These are phyloP conservation scores for Paramormyrops kingsleyae DNA, from an alignment of 2,113 vertebrate genomes.

Conservation along the genomic window DNA sequence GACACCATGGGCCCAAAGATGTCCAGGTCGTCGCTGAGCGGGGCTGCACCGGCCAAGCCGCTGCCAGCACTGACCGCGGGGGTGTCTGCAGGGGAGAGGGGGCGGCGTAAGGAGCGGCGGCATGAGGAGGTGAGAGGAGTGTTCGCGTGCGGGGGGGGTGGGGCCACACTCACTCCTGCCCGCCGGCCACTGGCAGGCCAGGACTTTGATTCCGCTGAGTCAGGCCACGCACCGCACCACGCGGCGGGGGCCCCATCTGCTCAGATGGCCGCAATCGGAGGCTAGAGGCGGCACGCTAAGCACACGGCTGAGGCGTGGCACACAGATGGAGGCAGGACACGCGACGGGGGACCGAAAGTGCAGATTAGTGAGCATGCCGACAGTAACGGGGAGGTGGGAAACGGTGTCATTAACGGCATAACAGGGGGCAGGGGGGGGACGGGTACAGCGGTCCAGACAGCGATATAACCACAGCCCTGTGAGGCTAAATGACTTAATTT, in stretches of 20 bases:
- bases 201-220: neutral
- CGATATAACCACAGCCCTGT: neutral
- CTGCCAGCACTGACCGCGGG: constrained; percentile 58
- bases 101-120: neutral
- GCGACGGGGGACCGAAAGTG: neutral
- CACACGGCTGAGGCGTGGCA: neutral
- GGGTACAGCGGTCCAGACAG: too few relatives aligned
- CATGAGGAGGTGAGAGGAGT: neutral
- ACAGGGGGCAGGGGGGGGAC: neutral
- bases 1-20: constrained; percentile 82
- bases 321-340: neutral
- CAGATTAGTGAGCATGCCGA: neutral
- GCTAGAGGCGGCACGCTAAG: neutral
- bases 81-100: constrained; percentile 50
- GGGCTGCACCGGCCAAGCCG: constrained; percentile 43
- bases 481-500: neutral
- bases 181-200: neutral
- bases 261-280: neutral
- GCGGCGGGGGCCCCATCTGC: neutral
- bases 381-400: neutral
- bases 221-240: neutral
- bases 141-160: neutral
- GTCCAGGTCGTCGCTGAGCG: constrained; percentile 69
- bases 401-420: neutral
- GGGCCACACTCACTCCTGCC: neutral